Evolutionary conservation across 1,140 invertebrate species (phyloP), one percentile per base, ranked within the genome.

Genomic region (Halictus rubicundus): DNA sequence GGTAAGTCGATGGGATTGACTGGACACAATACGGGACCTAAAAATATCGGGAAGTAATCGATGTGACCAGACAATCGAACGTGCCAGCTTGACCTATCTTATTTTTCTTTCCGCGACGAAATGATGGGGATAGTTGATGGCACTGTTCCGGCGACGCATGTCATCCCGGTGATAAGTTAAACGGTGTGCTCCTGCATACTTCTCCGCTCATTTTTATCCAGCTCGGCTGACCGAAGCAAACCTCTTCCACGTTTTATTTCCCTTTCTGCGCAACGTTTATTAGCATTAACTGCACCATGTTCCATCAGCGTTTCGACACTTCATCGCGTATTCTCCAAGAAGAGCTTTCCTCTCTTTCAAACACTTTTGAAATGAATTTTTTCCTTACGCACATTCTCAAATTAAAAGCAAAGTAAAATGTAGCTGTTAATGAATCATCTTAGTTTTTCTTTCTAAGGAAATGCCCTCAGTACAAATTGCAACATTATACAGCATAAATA

Each of bases 181-280:
- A 16, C 27, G 8, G 5, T 32, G 27, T 10, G 19, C 32, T 9
- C 8, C 10, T 39, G 61, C 25, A 63, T 8, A 60, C 25, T 25
- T 23, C 39, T 76, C 49, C 16, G 49, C 27, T 63, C 39, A 16
- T 23, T 61, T 54, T 52, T 49, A 52, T 7, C 42, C n/a, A 57
- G 59, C 5, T 37, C 25, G 57, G 42, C 57, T 63, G 68, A 78
- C 68, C 75, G 70, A 78, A 70, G 57, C 75, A 19, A 10, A 39
- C 27, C 59, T 71, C 39, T 78, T 52, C 39, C 14, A 60, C 66
- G 49, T 68, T 12, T 2, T 16, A 7, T 25, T 23, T n/a, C 21
- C 3, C 16, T 4, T 75, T 25, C 37, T 54, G 12, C 12, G 14
- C 4, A 19, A 14, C 16, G 9, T 32, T 32, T 25, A 19, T 16